Evolutionary conservation across 2,888 invertebrate species (phyloP).

Genomic region (Lamellibrachia columna): DNA sequence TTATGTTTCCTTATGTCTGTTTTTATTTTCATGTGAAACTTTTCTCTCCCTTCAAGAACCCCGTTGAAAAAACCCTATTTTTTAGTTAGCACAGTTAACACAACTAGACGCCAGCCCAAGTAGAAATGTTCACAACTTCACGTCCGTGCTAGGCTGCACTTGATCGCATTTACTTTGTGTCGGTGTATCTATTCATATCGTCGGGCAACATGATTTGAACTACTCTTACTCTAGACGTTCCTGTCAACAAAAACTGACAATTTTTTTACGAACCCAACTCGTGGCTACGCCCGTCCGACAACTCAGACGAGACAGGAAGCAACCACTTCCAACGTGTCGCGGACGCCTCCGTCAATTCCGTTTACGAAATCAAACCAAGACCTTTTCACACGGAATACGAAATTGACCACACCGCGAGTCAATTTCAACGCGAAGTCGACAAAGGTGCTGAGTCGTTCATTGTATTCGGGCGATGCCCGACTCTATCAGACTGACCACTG

Average conservation of each 20-base stretch:
- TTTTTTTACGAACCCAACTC: background rate
- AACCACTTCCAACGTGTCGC: background rate
- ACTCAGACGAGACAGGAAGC: background rate
- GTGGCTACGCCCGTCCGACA: background rate
- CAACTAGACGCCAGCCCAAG: too few species aligned
- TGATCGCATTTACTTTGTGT: background rate
- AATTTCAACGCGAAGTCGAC: background rate
- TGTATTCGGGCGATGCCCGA: background rate
- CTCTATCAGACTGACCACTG: background rate
- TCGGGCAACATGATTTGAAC: background rate
- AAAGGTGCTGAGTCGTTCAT: background rate
- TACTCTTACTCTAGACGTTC: background rate
- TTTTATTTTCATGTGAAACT: too few species aligned
- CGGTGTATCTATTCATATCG: background rate
- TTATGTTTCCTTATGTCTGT: too few species aligned
- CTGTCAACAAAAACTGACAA: background rate
- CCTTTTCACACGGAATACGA: background rate
- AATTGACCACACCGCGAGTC: background rate
- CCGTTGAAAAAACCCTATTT: too few species aligned
- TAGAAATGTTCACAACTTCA: background rate
- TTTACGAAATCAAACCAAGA: background rate
- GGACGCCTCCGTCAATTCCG: background rate
- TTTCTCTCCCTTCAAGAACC: too few species aligned
- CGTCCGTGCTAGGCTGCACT: background rate
- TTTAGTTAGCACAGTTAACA: too few species aligned